Evolutionary conservation across 2,113 vertebrate genomes (phyloP).

Genomic region (Synodontis membranacea): DNA sequence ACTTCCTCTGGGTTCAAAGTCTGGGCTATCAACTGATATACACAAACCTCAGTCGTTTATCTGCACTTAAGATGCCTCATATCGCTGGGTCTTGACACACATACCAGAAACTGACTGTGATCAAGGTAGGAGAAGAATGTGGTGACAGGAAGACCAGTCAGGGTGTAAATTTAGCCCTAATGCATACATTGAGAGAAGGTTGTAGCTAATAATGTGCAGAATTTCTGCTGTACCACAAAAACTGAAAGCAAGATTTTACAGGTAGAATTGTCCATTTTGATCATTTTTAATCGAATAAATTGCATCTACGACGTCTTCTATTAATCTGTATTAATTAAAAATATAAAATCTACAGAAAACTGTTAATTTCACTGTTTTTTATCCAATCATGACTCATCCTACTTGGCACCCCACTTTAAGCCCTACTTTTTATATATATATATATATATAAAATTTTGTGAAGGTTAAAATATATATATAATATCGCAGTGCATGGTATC

Average conservation of each 20-base stretch:
- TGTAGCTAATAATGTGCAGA: background rate
- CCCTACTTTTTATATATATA: too few species aligned
- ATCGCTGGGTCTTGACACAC: conserved; percentile 57
- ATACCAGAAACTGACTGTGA: conserved; percentile 54
- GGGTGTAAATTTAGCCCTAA: background rate
- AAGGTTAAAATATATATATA: too few species aligned
- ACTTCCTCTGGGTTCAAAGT: conserved; percentile 58
- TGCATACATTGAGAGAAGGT: background rate
- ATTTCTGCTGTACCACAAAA: background rate
- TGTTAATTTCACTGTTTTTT: background rate
- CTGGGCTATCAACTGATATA: conserved; percentile 51
- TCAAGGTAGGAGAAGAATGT: conserved; percentile 3
- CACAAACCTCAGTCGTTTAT: conserved; percentile 53
- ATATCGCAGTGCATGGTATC: background rate
- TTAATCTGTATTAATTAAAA: background rate
- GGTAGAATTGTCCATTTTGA: background rate
- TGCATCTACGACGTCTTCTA: background rate
- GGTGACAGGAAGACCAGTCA: background rate
- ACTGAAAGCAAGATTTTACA: background rate
- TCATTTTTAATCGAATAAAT: background rate
- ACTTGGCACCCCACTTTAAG: too few species aligned
- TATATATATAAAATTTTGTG: too few species aligned
- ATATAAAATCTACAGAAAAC: background rate
- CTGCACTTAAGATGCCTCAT: conserved; percentile 51
- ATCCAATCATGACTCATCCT: background rate